phyloP scores from a whole-genome alignment of 1,140 invertebrate genomes.

The Octopus bimaculoides region DNA sequence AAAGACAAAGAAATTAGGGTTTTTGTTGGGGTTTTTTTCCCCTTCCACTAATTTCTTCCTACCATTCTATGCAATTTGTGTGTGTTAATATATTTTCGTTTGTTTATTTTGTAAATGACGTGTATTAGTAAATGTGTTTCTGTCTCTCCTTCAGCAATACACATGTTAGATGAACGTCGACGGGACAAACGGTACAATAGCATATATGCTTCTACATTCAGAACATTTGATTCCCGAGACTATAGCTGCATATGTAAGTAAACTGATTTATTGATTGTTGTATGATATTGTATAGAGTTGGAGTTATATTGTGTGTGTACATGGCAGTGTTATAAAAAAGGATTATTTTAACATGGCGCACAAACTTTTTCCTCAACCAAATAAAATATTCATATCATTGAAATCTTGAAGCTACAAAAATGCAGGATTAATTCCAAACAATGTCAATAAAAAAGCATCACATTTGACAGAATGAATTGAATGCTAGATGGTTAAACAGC shows the following conservation, averaged over 20 bases:
- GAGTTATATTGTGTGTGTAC: no score
- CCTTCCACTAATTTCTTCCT: background rate
- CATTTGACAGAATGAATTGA: no score
- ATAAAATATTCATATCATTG: no score
- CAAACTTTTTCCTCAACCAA: no score
- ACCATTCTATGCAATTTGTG: background rate
- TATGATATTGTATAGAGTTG: no score
- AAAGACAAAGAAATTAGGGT: background rate
- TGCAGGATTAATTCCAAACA: no score
- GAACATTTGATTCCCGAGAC: constrained; percentile 89
- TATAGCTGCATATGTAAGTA: constrained; percentile 83
- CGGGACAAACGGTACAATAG: constrained; percentile 62
- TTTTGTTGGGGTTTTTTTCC: constrained; percentile 10
- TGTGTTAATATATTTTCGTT: background rate
- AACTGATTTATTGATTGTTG: background rate
- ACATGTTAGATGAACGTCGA: constrained; percentile 69
- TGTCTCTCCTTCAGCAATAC: constrained; percentile 63
- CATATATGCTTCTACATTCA: constrained; percentile 82
- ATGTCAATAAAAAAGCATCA: no score
- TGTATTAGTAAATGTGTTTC: background rate
- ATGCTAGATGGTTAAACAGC: no score
- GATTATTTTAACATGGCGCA: no score
- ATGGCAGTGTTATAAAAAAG: no score
- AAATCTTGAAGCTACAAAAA: no score
- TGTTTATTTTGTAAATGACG: background rate